Evolutionary conservation across 2,113 vertebrate species (phyloP).

Genomic region (Mustela lutreola): DNA sequence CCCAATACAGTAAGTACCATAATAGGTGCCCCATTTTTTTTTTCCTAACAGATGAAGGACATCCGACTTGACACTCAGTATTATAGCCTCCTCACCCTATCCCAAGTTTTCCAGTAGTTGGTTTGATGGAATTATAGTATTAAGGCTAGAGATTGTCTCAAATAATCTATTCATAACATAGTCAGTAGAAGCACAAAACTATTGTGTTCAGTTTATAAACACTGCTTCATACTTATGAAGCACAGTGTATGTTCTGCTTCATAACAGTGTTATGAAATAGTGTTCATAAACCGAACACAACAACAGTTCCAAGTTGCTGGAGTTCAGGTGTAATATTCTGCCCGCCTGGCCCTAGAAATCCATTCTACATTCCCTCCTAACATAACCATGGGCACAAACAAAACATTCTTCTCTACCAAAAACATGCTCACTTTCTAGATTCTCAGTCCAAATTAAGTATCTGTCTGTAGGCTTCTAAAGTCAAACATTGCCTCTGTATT

Average conservation of each 20-base stretch:
- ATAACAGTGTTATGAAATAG: neutral
- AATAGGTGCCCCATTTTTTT: neutral
- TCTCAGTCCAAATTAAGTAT: neutral
- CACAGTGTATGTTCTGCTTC: neutral
- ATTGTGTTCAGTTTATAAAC: neutral
- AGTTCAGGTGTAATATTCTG: neutral
- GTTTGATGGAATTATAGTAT: constrained; percentile 2
- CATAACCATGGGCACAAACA: neutral
- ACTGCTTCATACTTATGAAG: neutral
- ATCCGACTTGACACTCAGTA: neutral
- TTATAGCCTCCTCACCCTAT: neutral
- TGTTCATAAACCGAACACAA: neutral
- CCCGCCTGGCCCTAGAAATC: neutral
- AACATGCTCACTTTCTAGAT: neutral
- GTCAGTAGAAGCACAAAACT: neutral
- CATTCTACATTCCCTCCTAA: neutral
- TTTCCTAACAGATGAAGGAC: neutral
- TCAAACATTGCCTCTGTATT: neutral
- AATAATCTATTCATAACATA: neutral
- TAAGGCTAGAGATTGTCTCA: constrained; percentile 1
- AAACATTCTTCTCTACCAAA: neutral
- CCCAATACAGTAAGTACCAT: neutral
- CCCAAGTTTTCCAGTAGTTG: neutral
- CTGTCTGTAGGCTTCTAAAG: neutral
- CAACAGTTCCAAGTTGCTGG: neutral